phyloP scores from a whole-genome alignment of 2,888 invertebrate genomes.

The Polydrusus pterygomalis region DNA sequence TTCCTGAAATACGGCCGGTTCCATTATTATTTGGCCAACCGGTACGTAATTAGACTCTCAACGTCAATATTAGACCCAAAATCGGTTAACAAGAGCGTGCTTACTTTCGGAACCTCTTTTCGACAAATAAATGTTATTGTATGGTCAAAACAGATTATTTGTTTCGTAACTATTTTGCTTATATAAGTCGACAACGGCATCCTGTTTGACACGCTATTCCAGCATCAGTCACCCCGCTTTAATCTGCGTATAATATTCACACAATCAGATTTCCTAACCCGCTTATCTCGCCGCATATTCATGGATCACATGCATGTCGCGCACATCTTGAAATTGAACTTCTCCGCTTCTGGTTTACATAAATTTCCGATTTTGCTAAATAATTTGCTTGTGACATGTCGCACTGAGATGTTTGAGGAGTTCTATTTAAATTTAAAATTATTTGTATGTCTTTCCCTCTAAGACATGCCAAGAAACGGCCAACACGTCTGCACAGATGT shows the following conservation, averaged over 20 bases:
- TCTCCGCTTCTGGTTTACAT: constrained; percentile 9
- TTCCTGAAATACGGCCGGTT: no score
- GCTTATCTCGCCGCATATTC: constrained; percentile 29
- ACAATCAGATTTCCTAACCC: constrained; percentile 16
- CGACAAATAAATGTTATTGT: no score
- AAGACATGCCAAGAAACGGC: no score
- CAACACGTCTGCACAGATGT: no score
- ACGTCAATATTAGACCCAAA: no score
- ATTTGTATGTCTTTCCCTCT: no score
- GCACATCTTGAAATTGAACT: constrained; percentile 22
- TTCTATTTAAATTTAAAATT: neutral
- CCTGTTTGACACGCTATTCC: neutral
- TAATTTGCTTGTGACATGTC: constrained; percentile 10
- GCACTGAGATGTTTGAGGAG: neutral
- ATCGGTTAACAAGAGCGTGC: no score
- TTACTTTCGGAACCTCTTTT: no score
- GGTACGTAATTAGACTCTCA: no score
- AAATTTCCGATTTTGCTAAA: constrained; percentile 25
- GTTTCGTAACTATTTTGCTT: neutral
- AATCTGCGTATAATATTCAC: constrained; percentile 24
- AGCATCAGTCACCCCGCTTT: neutral
- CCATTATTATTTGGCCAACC: no score
- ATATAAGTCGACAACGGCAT: neutral
- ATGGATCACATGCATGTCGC: constrained; percentile 23
- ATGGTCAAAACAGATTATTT: no score